Evolutionary conservation across 2,113 vertebrate species (phyloP).

Genomic region (Atractosteus spatula): DNA sequence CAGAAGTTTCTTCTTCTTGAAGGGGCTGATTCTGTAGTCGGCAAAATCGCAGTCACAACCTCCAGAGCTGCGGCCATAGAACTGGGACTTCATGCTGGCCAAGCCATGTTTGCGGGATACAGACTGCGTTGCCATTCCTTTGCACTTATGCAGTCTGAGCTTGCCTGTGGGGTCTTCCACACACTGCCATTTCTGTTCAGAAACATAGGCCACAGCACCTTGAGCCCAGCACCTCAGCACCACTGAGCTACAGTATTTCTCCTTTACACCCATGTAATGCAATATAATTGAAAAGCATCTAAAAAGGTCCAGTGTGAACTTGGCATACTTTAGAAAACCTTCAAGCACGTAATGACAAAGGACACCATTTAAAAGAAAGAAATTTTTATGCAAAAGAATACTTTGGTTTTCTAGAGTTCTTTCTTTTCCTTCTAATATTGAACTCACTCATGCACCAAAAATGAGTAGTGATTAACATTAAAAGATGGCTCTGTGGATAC

Average conservation of each 20-base stretch:
- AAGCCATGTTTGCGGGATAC: slow-evolving; percentile 63
- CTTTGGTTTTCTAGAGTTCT: no score
- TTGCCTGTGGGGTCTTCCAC: slow-evolving; percentile 85
- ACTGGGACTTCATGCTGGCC: slow-evolving; percentile 69
- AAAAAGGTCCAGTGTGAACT: neutral
- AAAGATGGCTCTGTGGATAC: no score
- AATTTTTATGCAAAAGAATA: no score
- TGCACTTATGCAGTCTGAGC: slow-evolving; percentile 91
- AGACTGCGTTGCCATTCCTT: slow-evolving; percentile 66
- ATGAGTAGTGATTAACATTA: neutral
- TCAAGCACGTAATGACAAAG: no score
- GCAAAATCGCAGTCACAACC: slow-evolving; percentile 71
- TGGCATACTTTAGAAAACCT: neutral
- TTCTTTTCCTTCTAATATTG: no score
- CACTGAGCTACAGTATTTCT: neutral
- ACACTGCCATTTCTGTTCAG: slow-evolving; percentile 91
- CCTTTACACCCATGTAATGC: neutral
- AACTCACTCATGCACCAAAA: neutral
- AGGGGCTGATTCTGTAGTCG: slow-evolving; percentile 58
- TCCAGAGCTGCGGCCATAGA: slow-evolving; percentile 48
- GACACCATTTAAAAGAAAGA: no score
- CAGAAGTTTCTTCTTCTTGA: slow-evolving; percentile 74
- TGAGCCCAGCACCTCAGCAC: neutral
- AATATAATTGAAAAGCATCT: neutral
- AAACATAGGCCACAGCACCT: neutral